These are phyloP conservation scores for Dolichopus griseipennis DNA, from an alignment of 2,888 invertebrate species.

Conservation along the genomic window DNA sequence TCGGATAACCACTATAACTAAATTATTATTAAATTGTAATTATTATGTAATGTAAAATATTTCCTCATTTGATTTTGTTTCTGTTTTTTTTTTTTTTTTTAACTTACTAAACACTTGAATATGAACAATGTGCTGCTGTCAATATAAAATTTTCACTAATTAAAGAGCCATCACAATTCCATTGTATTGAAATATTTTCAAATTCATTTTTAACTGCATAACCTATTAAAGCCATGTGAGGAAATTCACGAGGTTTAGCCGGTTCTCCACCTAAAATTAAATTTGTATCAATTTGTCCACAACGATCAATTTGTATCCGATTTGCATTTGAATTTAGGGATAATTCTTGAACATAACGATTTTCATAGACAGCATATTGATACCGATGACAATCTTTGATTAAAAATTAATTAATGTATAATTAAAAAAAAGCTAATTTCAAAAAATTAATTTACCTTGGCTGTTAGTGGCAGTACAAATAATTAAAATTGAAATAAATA, in stretches of 20 bases:
- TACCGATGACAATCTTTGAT: not conserved
- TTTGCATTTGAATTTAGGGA: not conserved
- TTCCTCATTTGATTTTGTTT: not conserved
- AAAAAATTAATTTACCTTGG: too few species aligned
- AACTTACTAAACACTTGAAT: not conserved
- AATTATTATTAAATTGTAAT: not conserved
- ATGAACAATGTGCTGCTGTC: slow-evolving; percentile 52
- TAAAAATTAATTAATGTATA: too few species aligned
- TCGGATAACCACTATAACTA: slow-evolving; percentile 16
- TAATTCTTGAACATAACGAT: not conserved
- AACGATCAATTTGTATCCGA: not conserved
- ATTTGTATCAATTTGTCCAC: not conserved
- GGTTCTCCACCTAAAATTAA: slow-evolving; percentile 29
- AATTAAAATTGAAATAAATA: too few species aligned
- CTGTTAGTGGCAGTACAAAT: too few species aligned
- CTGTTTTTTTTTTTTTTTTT: too few species aligned
- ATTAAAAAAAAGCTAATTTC: too few species aligned
- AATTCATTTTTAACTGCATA: slow-evolving; percentile 12
- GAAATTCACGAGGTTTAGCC: slow-evolving; percentile 33
- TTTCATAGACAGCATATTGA: not conserved
- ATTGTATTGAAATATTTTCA: slow-evolving; percentile 26
- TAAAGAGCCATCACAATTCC: slow-evolving; percentile 52
- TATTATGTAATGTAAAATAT: not conserved
- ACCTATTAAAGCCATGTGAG: slow-evolving; percentile 36
- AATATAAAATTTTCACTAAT: slow-evolving; percentile 49